Percentiles rank a stretch among this genome's conserved stretches.
phyloP scores from a whole-genome alignment of 2,113 vertebrate species.

The Lethenteron camtschaticum region DNA sequence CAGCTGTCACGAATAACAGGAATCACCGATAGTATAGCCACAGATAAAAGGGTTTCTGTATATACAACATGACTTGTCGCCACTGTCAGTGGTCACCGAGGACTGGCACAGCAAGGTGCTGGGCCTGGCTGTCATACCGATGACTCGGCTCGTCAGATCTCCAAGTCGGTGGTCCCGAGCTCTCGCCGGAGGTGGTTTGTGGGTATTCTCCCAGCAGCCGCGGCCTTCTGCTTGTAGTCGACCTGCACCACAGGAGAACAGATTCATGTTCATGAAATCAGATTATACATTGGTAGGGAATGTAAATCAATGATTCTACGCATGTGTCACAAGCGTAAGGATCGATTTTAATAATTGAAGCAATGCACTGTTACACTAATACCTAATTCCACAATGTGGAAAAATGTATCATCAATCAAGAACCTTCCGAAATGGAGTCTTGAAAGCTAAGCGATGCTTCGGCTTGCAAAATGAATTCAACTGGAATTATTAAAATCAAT shows the following conservation, averaged over 20 bases:
- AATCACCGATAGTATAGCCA: too few species aligned
- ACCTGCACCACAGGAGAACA: conserved; percentile 29
- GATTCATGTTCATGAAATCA: background rate
- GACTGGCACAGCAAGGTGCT: background rate
- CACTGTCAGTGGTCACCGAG: too few species aligned
- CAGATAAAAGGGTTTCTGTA: too few species aligned
- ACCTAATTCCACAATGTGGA: background rate
- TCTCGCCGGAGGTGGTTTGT: conserved; percentile 86
- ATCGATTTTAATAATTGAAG: background rate
- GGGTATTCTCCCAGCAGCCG: conserved; percentile 81
- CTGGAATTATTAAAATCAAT: background rate
- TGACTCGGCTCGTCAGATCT: conserved; percentile 90
- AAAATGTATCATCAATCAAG: background rate
- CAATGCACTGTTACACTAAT: background rate
- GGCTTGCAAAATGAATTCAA: background rate
- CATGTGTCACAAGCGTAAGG: background rate
- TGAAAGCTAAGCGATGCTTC: background rate
- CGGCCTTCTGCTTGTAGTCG: conserved; percentile 88
- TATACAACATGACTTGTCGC: too few species aligned
- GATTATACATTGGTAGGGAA: conserved; percentile 8
- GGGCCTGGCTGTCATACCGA: conserved; percentile 30
- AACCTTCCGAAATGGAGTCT: background rate
- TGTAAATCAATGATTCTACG: background rate
- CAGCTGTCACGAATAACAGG: too few species aligned
- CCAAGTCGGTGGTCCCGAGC: conserved; percentile 53